phyloP scores from a whole-genome alignment of 2,113 vertebrate genomes.

The Vulpes vulpes region DNA sequence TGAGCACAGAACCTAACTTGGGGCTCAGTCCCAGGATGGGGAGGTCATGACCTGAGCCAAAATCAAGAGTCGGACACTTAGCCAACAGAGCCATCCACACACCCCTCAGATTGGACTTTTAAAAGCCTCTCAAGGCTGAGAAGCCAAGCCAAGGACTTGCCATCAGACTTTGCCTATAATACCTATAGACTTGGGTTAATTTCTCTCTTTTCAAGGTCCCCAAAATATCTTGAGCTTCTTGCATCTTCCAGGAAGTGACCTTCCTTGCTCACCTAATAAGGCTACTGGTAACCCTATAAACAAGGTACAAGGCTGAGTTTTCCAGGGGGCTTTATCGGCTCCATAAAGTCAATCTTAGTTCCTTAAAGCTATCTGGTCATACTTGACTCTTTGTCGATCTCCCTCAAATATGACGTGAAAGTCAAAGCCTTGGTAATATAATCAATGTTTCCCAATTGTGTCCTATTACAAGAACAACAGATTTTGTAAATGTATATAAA shows the following conservation, averaged over 20 bases:
- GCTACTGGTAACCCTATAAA: not conserved
- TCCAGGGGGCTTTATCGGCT: not conserved
- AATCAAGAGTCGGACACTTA: not conserved
- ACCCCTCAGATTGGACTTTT: not conserved
- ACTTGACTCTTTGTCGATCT: not conserved
- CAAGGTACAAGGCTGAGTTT: not conserved
- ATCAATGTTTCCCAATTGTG: not conserved
- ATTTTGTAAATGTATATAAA: not conserved
- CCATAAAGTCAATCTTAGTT: not conserved
- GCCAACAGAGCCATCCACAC: not conserved
- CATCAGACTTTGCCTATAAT: not conserved
- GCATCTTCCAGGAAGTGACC: not conserved
- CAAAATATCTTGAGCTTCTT: not conserved
- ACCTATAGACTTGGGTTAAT: not conserved
- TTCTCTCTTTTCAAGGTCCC: not conserved
- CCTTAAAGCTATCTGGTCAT: not conserved
- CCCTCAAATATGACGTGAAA: not conserved
- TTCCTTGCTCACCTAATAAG: not conserved
- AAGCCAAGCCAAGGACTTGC: not conserved
- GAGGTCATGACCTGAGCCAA: not conserved
- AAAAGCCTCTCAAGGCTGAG: not conserved
- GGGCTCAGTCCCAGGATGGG: not conserved
- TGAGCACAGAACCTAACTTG: not conserved
- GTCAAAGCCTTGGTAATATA: not conserved
- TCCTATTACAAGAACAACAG: not conserved